Base-by-base conservation (phyloP, 2,113 vertebrate genomes). In the Agelaius phoeniceus region DNA sequence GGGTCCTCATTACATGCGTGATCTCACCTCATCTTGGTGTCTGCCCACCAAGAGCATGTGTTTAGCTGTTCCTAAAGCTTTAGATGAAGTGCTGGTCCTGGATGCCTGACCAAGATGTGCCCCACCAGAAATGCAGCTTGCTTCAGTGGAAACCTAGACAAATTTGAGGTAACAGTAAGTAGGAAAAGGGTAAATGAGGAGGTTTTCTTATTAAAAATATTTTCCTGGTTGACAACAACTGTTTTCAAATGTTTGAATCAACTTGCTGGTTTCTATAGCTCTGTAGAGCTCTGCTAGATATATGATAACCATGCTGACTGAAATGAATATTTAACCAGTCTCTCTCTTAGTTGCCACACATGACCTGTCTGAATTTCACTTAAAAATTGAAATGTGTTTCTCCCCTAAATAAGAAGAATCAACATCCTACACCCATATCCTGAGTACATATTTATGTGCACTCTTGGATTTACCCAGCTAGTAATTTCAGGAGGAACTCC, bases 1-100 rank as follows among this genome's bases (percentile, higher is more conserved):
- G 5, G 5, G 21, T 79, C 30, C 37, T 66, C 1, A 0, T 7
- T 3, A 8, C 19, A 7, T 39, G 18, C 2, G 2, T 37, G 31
- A 26, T 31, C 13, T 20, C 48, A 21, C 6, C 46, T 37, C 39
- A 37, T 44, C 19, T 68, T 44, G 10, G 15, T 20, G 17, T 65
- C 35, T 88, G 24, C 27, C 55, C n/a, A 19, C 59, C 51, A 41
- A n/a, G n/a, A n/a, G 6, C 61, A 20, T 0, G 4, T 39, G 28
- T 41, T n/a, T 8, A 35, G 24, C 6, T 84, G 13, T 33, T 78
- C 26, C 24, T 59, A 43, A 35, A 58, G 6, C 22, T 81, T 72
- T 76, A 31, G 22, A 6, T 22, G 41, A 79, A 57, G 11, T 3
- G 0, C 13, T 52, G 15, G 8, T 51, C 33, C 43, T 89, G 33